These are phyloP conservation scores for Serilophus lunatus DNA, from an alignment of 2,113 vertebrate genomes.

Conservation along the genomic window DNA sequence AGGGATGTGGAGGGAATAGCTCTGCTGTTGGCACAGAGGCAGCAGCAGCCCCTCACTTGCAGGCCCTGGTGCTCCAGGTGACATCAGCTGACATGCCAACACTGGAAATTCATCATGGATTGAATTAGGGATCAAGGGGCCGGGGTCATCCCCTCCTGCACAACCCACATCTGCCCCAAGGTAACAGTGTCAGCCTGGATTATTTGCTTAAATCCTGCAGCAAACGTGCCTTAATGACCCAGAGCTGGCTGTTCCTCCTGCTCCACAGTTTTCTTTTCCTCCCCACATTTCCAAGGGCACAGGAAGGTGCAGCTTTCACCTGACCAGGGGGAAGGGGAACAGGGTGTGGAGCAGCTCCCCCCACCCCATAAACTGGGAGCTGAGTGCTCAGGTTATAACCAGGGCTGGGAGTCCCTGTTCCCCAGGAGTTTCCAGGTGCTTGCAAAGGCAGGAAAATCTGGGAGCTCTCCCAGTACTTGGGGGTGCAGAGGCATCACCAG, in stretches of 20 bases:
- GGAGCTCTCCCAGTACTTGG: neutral
- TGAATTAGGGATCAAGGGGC: neutral
- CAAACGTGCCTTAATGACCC: neutral
- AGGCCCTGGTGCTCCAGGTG: neutral
- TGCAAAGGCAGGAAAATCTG: neutral
- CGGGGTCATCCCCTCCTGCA: neutral
- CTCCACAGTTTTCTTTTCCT: neutral
- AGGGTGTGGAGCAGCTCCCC: neutral
- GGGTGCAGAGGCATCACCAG: rapidly evolving
- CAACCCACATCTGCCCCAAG: neutral
- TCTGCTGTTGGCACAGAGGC: neutral
- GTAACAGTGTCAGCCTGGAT: neutral
- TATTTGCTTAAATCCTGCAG: neutral
- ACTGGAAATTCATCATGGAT: neutral
- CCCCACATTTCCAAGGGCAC: rapidly evolving
- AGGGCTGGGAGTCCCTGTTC: neutral
- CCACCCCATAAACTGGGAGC: neutral
- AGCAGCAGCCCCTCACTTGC: neutral
- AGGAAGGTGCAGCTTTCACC: neutral
- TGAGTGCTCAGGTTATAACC: rapidly evolving
- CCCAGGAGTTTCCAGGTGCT: neutral
- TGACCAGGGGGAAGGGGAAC: neutral
- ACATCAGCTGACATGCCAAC: rapidly evolving
- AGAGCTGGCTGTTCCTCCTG: neutral
- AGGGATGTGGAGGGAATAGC: neutral